These are phyloP conservation scores for Cheilosia soror DNA, from an alignment of 2,888 invertebrate species.

Conservation along the genomic window DNA sequence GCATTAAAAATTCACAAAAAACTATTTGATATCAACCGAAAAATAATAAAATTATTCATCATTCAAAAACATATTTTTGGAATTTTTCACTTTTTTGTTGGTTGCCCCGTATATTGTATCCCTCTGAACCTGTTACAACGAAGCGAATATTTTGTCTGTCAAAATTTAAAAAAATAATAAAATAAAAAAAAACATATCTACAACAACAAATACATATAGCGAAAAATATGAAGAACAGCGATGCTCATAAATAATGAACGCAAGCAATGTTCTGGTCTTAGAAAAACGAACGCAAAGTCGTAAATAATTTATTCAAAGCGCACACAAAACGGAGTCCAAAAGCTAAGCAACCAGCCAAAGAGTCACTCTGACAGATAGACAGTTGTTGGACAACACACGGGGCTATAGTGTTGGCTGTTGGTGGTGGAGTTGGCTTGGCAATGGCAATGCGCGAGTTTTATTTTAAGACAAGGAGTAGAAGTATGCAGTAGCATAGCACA, in stretches of 20 bases:
- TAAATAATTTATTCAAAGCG: constrained; percentile 74
- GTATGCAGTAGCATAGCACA: background rate
- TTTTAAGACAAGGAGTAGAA: constrained; percentile 54
- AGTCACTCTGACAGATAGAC: constrained; percentile 63
- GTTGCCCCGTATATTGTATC: background rate
- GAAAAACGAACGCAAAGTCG: constrained; percentile 67
- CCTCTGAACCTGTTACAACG: constrained; percentile 51
- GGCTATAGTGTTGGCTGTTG: background rate
- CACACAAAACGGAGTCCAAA: constrained; percentile 39
- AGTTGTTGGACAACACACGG: constrained; percentile 62
- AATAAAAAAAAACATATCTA: background rate
- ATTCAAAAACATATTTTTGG: constrained; percentile 73
- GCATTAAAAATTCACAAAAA: constrained; percentile 62
- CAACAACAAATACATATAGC: background rate
- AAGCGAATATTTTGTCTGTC: constrained; percentile 48
- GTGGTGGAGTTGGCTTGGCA: background rate
- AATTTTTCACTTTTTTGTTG: constrained; percentile 47
- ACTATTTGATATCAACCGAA: constrained; percentile 66
- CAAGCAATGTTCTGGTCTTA: constrained; percentile 70
- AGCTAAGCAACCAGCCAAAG: constrained; percentile 22
- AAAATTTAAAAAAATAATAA: constrained; percentile 18
- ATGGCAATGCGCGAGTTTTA: constrained; percentile 30
- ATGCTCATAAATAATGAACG: constrained; percentile 73
- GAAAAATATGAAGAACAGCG: constrained; percentile 54
- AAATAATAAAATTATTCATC: constrained; percentile 73